Evolutionary conservation across 2,888 invertebrate genomes (phyloP).

Genomic region (Melanophora roralis): DNA sequence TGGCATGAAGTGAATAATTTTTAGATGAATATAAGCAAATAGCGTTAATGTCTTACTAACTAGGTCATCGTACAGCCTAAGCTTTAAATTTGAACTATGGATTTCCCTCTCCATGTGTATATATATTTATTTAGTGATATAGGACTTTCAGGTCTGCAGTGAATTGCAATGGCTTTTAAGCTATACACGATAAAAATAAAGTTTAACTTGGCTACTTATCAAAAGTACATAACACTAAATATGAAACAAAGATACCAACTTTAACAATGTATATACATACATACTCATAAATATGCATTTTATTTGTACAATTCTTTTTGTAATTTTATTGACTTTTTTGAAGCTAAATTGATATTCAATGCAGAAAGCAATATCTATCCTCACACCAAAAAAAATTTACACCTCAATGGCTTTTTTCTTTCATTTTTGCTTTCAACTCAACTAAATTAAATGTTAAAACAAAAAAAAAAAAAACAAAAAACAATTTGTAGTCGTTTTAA

Average conservation of each 20-base stretch:
- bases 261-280: neutral
- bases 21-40: no score
- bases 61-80: no score
- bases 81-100: no score
- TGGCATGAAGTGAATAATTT: no score
- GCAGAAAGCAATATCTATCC: constrained; percentile 34
- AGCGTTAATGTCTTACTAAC: no score
- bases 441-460: neutral
- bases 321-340: constrained; percentile 20
- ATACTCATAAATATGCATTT: constrained; percentile 52
- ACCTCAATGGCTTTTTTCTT: constrained; percentile 37
- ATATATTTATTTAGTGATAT: no score
- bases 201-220: constrained; percentile 36
- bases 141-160: no score
- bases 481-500: neutral
- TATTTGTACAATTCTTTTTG: constrained; percentile 45
- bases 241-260: neutral
- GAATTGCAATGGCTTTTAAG: no score
- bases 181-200: no score
- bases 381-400: constrained; percentile 48
- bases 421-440: neutral
- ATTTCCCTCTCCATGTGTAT: no score
- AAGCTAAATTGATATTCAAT: constrained; percentile 46
- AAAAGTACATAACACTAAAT: neutral
- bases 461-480: no score